phyloP scores from a whole-genome alignment of 2,888 invertebrate genomes.

The Oligia latruncula region DNA sequence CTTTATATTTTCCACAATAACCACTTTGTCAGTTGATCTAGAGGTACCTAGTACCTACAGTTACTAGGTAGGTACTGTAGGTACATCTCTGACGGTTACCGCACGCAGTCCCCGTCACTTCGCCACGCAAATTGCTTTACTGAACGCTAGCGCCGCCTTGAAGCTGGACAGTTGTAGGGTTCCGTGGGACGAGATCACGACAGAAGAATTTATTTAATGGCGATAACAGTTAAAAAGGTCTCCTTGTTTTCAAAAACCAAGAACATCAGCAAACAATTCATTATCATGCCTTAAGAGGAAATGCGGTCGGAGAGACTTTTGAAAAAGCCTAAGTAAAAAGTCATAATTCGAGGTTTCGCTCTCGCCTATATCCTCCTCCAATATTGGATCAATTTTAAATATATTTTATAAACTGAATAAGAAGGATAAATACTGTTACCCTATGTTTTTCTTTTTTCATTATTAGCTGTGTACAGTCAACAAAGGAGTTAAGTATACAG shows the following conservation, averaged over 20 bases:
- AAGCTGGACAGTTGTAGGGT: constrained; percentile 70
- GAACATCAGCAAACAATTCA: background rate
- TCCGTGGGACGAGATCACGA: constrained; percentile 49
- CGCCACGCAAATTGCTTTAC: constrained; percentile 86
- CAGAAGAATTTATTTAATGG: background rate
- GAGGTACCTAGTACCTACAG: constrained; percentile 1
- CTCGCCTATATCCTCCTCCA: too few relatives aligned
- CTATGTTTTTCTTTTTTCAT: too few relatives aligned
- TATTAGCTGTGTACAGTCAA: too few relatives aligned
- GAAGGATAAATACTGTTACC: too few relatives aligned
- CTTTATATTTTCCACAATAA: constrained; percentile 2
- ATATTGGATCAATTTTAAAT: too few relatives aligned
- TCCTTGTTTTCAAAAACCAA: background rate
- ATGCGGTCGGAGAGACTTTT: too few relatives aligned
- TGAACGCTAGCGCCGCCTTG: constrained; percentile 74
- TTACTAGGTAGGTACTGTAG: constrained; percentile 31
- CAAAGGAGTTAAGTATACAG: too few relatives aligned
- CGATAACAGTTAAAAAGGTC: background rate
- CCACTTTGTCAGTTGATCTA: constrained; percentile 8
- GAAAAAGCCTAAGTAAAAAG: too few relatives aligned
- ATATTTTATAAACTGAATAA: too few relatives aligned
- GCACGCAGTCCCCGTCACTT: constrained; percentile 76
- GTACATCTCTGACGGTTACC: constrained; percentile 67
- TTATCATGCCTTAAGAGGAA: background rate
- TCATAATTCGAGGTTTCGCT: too few relatives aligned